These are phyloP conservation scores for Lycorma delicatula DNA, from an alignment of 1,140 invertebrate species.

Conservation along the genomic window DNA sequence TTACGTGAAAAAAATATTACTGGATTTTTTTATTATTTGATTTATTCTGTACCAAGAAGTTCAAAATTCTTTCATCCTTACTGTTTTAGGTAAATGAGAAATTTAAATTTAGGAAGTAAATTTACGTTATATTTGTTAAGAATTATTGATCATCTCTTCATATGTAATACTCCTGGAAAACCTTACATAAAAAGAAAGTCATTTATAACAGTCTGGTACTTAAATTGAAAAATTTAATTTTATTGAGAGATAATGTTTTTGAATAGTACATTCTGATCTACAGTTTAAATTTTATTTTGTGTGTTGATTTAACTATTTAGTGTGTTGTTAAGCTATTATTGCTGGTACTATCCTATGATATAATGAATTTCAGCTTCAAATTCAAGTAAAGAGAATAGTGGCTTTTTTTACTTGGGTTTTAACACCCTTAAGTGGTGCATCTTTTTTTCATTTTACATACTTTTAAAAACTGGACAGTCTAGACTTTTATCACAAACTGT, in stretches of 20 bases:
- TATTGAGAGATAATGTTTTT: neutral
- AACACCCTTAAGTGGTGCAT: too few species aligned
- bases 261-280: neutral
- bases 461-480: too few species aligned
- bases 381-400: too few species aligned
- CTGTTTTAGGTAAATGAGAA: slow-evolving; percentile 12
- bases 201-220: neutral
- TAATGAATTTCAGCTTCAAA: too few species aligned
- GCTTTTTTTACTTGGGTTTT: too few species aligned
- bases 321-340: too few species aligned
- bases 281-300: too few species aligned
- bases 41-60: slow-evolving; percentile 12
- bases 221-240: neutral
- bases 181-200: neutral
- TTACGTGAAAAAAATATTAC: neutral
- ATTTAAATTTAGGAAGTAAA: too few species aligned
- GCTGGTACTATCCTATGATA: too few species aligned
- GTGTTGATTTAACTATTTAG: too few species aligned
- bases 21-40: slow-evolving; percentile 5
- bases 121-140: neutral
- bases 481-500: too few species aligned
- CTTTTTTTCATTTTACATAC: too few species aligned
- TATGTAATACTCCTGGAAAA: neutral
- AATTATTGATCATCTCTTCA: neutral
- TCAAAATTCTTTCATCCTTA: slow-evolving; percentile 15